These are phyloP conservation scores for Mohoua ochrocephala DNA, from an alignment of 2,113 vertebrate genomes.

Conservation along the genomic window DNA sequence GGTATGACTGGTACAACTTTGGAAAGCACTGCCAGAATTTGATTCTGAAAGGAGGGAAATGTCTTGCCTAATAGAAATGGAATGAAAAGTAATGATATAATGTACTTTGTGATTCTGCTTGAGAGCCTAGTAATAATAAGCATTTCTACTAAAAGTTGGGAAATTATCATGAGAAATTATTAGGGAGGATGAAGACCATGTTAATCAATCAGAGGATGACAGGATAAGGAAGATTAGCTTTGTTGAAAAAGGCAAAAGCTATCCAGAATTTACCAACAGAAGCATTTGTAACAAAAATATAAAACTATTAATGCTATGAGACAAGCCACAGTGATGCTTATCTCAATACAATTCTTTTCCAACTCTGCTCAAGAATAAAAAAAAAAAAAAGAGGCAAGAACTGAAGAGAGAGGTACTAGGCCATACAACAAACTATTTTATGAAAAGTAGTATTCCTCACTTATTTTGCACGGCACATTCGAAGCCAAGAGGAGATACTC, in stretches of 20 bases:
- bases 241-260: neutral
- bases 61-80: neutral
- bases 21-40: neutral
- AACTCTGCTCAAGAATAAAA: neutral
- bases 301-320: neutral
- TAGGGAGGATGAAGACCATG: neutral
- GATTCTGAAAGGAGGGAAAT: neutral
- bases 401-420: neutral
- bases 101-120: neutral
- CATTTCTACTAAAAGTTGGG: neutral
- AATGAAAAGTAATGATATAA: neutral
- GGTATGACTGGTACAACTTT: neutral
- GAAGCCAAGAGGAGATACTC: neutral
- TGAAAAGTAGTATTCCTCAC: neutral
- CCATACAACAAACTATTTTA: neutral
- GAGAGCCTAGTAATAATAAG: neutral
- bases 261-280: neutral
- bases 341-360: neutral
- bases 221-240: neutral
- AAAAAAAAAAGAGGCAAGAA: neutral
- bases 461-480: neutral
- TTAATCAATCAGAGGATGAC: neutral
- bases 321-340: neutral
- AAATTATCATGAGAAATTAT: constrained; percentile 5
- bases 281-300: neutral